Base-by-base conservation (phyloP, 2,888 invertebrate genomes). In the Heteromurus nitidus region DNA sequence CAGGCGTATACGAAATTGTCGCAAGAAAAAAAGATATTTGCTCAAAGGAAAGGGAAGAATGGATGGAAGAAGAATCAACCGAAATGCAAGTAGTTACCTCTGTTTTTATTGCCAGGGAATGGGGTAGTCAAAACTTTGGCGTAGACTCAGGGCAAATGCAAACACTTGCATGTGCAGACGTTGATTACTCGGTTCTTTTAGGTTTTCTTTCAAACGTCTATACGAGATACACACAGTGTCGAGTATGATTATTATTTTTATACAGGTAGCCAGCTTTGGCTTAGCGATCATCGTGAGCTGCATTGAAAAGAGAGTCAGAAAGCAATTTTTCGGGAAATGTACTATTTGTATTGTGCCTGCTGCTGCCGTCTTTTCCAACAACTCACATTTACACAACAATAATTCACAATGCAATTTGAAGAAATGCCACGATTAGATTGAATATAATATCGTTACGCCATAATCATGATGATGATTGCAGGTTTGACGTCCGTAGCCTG, bases 11-110 rank as follows among this genome's bases (percentile, higher is more conserved):
- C 36, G 50, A 64, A 73, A 31, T 50, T n/a, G 3, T 47, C 22
- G 31, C n/a, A 50, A 64, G 36, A 64, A 64, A 62, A 62, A 36
- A 62, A 50, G 50, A 30, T 73, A 73, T 73, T 73, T 73, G 73
- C 64, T 62, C 72, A 72, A 72, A 64, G 64, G 73, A 73, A 73
- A 64, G 62, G 73, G 64, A 62, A 44, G 42, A 60, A 53, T 42
- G 42, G 42, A 47, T 26, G 47, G 26, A 55, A 60, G 58, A 26
- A 70, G 44, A 26, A 44, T 11, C 2, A 18, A 72, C 11, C 24
- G 58, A 60, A n/a, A 47, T n/a, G n/a, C n/a, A n/a, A n/a, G n/a
- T n/a, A n/a, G n/a, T n/a, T n/a, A n/a, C n/a, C n/a, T n/a, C n/a
- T n/a, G n/a, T n/a, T n/a, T n/a, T n/a, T n/a, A n/a, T n/a, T n/a